Conservation (phyloP, 2,113 vertebrate genomes). For the Hippocampus guttulatus region DNA sequence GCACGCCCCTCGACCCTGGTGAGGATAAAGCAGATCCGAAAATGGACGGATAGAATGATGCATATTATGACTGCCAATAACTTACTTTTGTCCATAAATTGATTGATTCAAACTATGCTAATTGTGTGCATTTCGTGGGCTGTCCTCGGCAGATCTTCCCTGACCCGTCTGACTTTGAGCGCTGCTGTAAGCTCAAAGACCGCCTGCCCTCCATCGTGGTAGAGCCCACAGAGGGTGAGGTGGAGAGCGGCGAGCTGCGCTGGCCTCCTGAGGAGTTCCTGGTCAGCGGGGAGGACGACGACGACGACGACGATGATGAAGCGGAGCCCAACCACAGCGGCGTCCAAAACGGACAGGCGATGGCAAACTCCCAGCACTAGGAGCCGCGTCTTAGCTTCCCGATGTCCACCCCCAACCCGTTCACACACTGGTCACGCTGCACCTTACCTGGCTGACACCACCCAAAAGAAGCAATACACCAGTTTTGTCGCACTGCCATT, state of each 20-base stretch:
- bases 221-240: slow-evolving; percentile 90
- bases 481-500: not conserved
- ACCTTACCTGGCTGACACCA: slow-evolving; percentile 31
- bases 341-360: slow-evolving; percentile 70
- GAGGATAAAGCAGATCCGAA: no score
- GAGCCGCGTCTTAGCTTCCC: not conserved
- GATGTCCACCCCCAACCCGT: slow-evolving; percentile 7
- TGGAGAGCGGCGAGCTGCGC: slow-evolving; percentile 94
- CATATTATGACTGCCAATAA: no score
- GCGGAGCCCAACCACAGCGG: slow-evolving; percentile 63
- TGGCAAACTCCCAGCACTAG: slow-evolving; percentile 62
- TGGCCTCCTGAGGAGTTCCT: slow-evolving; percentile 96
- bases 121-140: not conserved
- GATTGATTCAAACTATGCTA: no score
- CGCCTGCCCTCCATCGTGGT: slow-evolving; percentile 94
- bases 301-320: slow-evolving; percentile 74
- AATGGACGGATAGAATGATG: no score
- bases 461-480: slow-evolving; percentile 38
- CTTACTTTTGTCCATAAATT: no score
- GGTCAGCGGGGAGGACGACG: slow-evolving; percentile 81
- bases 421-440: slow-evolving; percentile 52
- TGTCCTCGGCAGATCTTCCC: slow-evolving; percentile 85
- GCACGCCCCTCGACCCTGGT: no score
- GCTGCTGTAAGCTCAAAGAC: slow-evolving; percentile 96
- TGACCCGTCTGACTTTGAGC: slow-evolving; percentile 90